These are phyloP conservation scores for Ellobius talpinus DNA, from an alignment of 2,113 vertebrate genomes.

Conservation along the genomic window DNA sequence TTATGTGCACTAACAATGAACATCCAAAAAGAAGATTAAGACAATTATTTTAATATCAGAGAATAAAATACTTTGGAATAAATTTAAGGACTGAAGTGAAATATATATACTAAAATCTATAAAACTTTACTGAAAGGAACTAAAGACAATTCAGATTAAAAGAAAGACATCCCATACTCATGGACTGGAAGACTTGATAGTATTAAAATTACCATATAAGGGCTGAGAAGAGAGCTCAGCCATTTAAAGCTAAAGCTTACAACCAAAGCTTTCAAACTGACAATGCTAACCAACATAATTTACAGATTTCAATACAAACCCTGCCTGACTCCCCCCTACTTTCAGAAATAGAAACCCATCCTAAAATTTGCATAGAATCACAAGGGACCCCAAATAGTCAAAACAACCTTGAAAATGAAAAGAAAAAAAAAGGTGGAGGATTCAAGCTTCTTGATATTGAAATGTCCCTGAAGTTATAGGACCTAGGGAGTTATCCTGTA, in stretches of 20 bases:
- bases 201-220: not conserved
- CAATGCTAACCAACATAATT: not conserved
- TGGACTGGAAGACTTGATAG: not conserved
- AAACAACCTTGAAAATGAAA: constrained; percentile 4
- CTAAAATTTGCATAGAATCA: not conserved
- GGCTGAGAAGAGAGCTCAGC: not conserved
- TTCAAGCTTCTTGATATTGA: not conserved
- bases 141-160: not conserved
- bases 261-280: not conserved
- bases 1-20: not conserved
- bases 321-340: not conserved
- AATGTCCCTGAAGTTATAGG: not conserved
- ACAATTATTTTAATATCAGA: not conserved
- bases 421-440: not conserved
- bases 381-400: not conserved
- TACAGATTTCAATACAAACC: not conserved
- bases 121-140: not conserved
- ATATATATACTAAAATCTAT: not conserved
- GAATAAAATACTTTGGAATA: constrained; percentile 29
- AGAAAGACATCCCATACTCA: not conserved
- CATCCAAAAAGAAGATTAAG: not conserved
- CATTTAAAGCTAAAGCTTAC: not conserved
- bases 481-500: not conserved
- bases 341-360: constrained; percentile 19
- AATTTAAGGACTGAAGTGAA: not conserved